Conservation (phyloP, 2,888 invertebrate genomes). For the Drosophila borealis region DNA sequence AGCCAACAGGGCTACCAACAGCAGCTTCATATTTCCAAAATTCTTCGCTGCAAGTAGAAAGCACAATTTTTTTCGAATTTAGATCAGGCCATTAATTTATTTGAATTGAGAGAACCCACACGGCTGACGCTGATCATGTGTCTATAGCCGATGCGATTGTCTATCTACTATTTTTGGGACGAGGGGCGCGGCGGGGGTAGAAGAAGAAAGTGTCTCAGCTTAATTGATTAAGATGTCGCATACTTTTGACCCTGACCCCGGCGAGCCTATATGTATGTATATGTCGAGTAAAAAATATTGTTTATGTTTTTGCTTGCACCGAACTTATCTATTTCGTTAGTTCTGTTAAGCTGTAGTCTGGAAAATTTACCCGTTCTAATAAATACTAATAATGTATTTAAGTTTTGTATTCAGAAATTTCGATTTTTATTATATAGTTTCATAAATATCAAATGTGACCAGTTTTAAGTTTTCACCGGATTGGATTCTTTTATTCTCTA, state of each 20-base stretch:
- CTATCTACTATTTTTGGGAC: neutral
- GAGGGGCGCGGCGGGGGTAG: neutral
- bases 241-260: slow-evolving; percentile 46
- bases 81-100: slow-evolving; percentile 20
- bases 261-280: slow-evolving; percentile 19
- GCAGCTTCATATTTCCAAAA: slow-evolving; percentile 57
- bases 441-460: too few relatives aligned
- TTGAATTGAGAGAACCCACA: slow-evolving; percentile 25
- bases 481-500: neutral
- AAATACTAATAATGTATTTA: too few relatives aligned
- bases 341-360: neutral
- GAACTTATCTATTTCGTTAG: neutral
- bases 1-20: slow-evolving; percentile 61
- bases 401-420: too few relatives aligned
- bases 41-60: slow-evolving; percentile 38
- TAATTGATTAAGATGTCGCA: slow-evolving; percentile 49
- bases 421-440: too few relatives aligned
- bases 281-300: neutral
- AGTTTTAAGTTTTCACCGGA: too few relatives aligned
- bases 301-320: neutral
- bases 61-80: slow-evolving; percentile 41
- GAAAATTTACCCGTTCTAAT: too few relatives aligned
- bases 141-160: slow-evolving; percentile 1
- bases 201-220: slow-evolving; percentile 11
- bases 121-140: slow-evolving; percentile 31